Base-by-base conservation (phyloP, 2,797 vertebrate genomes). In the Eptatretus atami region DNA sequence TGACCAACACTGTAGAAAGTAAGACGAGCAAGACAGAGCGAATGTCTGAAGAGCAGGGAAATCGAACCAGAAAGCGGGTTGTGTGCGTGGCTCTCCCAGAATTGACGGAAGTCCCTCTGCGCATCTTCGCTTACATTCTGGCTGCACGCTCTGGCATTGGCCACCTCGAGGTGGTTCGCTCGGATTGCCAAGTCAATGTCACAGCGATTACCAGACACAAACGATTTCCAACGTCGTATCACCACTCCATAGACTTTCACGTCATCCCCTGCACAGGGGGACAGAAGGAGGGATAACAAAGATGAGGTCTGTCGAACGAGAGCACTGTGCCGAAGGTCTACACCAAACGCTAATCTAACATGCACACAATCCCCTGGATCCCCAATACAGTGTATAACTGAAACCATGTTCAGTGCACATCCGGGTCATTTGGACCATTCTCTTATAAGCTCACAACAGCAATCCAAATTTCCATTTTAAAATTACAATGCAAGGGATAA, bases 231-330 rank as follows among this genome's bases (percentile, higher is more conserved):
- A 64, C 87, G 80, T 66, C 87, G 87, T 73, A 80, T 80, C 66
- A 93, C 81, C 15, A 95, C 78, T 12, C 88, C 88, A 53, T 82
- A 93, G 55, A 93, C 75, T 0, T 84, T 94, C 68, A 98, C 75
- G 66, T 98, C 90, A 69, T 94, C 90, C 60, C 88, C 88, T 94
- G 67, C 25, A 11, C 31, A 44, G 6, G 6, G 31, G 31, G 6
- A 44, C 31, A 44, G 31, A 8, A 8, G 31, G 6, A 44, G 31
- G 31, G 31, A 19, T 44, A 44, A 44, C 31, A 44, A 44, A 44
- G 31, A 44, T 44, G 31, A 44, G 31, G 31, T 8, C 31, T 44
- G 31, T 44, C 31, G 6, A 44, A 5, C 3, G 31, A 8, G 31
- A 2, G 6, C 31, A 4, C 4, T 8, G 31, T 44, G 31, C 6